A percentile compares a stretch with the other conserved stretches of the same genome.
phyloP scores from a whole-genome alignment of 2,113 vertebrate genomes.

The Oriolus oriolus region DNA sequence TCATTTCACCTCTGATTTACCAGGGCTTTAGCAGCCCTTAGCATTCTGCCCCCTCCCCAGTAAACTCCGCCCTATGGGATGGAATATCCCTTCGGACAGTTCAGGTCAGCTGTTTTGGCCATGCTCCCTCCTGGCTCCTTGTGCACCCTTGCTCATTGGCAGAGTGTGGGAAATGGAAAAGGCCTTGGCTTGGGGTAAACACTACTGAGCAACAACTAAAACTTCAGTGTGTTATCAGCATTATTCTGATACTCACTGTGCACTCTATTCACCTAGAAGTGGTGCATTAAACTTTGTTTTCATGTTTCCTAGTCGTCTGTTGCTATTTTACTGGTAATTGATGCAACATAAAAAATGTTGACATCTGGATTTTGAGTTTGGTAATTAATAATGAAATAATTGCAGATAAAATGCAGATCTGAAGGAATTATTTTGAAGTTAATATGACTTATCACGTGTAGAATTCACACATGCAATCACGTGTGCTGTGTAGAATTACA shows the following conservation, averaged over 20 bases:
- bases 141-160: background rate
- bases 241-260: background rate
- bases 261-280: background rate
- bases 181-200: background rate
- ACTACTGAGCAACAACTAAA: background rate
- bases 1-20: background rate
- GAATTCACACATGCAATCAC: too few species aligned
- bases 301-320: background rate
- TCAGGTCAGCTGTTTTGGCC: background rate
- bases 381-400: background rate
- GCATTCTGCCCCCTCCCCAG: accelerated
- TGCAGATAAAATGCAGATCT: background rate
- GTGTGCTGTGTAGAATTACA: background rate
- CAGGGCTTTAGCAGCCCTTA: background rate
- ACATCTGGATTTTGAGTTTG: background rate
- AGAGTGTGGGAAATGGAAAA: background rate
- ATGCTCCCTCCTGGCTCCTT: background rate
- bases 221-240: background rate
- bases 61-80: background rate
- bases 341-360: background rate
- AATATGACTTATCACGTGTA: background rate
- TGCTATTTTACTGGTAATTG: background rate
- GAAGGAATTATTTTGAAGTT: background rate
- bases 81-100: background rate
- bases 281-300: background rate